Conservation (phyloP, 2,113 vertebrate species). For the Calidris pygmaea region DNA sequence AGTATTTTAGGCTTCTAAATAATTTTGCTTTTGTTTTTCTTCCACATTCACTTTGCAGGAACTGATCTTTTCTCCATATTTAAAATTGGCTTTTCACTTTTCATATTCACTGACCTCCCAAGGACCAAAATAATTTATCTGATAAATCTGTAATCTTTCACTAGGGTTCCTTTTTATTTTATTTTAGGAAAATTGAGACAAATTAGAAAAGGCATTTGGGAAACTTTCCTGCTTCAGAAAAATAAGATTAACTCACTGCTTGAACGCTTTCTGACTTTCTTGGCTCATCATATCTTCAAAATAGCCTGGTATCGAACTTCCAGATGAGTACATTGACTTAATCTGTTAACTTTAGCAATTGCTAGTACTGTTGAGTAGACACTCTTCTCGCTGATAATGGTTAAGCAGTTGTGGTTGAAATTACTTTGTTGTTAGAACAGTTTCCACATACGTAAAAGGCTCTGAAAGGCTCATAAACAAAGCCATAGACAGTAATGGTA, state of each 20-base stretch:
- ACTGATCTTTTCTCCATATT: not conserved
- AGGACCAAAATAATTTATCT: not conserved
- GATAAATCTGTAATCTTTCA: not conserved
- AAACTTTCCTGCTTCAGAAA: slow-evolving; percentile 30
- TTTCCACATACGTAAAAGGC: not conserved
- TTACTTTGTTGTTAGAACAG: slow-evolving; percentile 7
- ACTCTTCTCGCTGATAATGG: not conserved
- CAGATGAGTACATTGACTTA: slow-evolving; percentile 36
- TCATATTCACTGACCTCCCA: not conserved
- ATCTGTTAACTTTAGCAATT: slow-evolving; percentile 45
- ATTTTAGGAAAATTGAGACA: not conserved
- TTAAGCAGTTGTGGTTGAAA: slow-evolving; percentile 13
- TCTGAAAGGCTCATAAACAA: not conserved
- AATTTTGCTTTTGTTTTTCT: not conserved
- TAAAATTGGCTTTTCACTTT: not conserved
- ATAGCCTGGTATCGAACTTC: not conserved
- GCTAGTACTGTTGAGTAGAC: not conserved
- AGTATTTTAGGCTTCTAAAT: not conserved
- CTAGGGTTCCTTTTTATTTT: not conserved
- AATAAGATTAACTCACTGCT: slow-evolving; percentile 25
- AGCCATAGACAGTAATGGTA: not conserved
- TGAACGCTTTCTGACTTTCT: not conserved
- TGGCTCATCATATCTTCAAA: not conserved
- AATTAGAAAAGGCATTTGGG: slow-evolving; percentile 16
- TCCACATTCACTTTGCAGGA: not conserved